Evolutionary conservation across 2,797 vertebrate species (phyloP).

Genomic region (Propithecus perrieri): DNA sequence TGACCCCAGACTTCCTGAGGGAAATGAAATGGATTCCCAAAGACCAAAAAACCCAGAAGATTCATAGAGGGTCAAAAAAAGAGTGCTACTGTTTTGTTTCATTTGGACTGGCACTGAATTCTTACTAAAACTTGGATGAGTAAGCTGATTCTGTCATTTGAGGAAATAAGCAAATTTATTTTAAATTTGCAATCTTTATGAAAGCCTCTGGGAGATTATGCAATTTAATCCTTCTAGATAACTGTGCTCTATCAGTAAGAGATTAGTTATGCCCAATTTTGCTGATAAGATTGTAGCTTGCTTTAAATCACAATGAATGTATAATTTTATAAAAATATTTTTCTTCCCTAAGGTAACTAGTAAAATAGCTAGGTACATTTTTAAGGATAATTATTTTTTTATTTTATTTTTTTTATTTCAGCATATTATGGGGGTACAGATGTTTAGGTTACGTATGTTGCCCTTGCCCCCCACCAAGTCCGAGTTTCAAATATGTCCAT

Average conservation of each 20-base stretch:
- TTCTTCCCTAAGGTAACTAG: neutral
- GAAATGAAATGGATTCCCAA: neutral
- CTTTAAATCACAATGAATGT: neutral
- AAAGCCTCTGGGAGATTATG: neutral
- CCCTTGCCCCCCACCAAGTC: too few relatives aligned
- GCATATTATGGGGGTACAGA: too few relatives aligned
- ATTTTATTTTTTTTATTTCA: too few relatives aligned
- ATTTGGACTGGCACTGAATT: neutral
- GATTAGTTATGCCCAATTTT: neutral
- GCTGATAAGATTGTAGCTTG: neutral
- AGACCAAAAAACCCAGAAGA: neutral
- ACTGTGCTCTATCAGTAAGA: neutral
- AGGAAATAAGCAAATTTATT: slow-evolving; percentile 11
- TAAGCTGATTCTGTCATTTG: neutral
- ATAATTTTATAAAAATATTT: neutral
- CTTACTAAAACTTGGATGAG: neutral
- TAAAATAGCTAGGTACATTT: neutral
- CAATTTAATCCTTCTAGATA: slow-evolving; percentile 21
- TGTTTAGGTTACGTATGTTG: too few relatives aligned
- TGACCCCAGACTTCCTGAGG: neutral
- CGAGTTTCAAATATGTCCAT: too few relatives aligned
- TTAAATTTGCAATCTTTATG: neutral
- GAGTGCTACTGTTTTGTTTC: neutral
- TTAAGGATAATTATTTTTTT: neutral
- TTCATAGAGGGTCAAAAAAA: neutral